Conservation (phyloP, 2,113 vertebrate species). For the Cinclus cinclus region DNA sequence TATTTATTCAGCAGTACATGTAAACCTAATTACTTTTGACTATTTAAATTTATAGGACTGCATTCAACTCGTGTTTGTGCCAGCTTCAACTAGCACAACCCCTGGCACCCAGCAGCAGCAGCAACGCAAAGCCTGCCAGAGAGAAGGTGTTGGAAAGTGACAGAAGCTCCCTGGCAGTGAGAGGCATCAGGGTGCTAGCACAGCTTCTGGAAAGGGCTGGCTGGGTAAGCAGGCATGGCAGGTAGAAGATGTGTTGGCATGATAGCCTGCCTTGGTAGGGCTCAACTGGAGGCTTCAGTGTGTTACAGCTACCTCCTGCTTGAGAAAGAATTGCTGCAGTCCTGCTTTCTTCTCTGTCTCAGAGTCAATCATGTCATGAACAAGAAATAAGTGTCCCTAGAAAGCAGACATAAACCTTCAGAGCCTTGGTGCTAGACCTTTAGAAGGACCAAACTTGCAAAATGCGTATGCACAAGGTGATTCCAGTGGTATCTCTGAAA, state of each 20-base stretch:
- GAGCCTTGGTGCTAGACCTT: not conserved
- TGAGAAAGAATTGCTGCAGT: not conserved
- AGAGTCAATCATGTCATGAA: not conserved
- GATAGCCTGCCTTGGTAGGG: slow-evolving; percentile 19
- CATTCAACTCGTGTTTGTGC: slow-evolving; percentile 37
- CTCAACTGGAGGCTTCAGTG: not conserved
- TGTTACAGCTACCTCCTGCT: not conserved
- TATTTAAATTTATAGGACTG: slow-evolving; percentile 60
- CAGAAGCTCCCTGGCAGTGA: slow-evolving; percentile 23
- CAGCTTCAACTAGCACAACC: slow-evolving; percentile 49
- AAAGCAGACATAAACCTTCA: not conserved
- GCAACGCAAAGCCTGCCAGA: slow-evolving; percentile 29
- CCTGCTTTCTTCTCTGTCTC: not conserved
- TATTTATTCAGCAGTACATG: slow-evolving; percentile 59
- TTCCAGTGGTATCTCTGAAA: not conserved
- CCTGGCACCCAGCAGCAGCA: slow-evolving; percentile 19
- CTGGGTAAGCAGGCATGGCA: slow-evolving; percentile 33
- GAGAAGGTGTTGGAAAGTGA: slow-evolving; percentile 54
- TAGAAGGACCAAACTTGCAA: not conserved
- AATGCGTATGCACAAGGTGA: not conserved
- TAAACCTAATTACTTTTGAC: slow-evolving; percentile 67
- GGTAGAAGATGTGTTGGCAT: slow-evolving; percentile 36
- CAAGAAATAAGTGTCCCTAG: not conserved
- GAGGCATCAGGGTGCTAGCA: not conserved
- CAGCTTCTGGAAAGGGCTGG: slow-evolving; percentile 19